These are phyloP conservation scores for Heliocidaris erythrogramma DNA, from an alignment of 35 echinoderm and acorn worm species.

Conservation along the genomic window DNA sequence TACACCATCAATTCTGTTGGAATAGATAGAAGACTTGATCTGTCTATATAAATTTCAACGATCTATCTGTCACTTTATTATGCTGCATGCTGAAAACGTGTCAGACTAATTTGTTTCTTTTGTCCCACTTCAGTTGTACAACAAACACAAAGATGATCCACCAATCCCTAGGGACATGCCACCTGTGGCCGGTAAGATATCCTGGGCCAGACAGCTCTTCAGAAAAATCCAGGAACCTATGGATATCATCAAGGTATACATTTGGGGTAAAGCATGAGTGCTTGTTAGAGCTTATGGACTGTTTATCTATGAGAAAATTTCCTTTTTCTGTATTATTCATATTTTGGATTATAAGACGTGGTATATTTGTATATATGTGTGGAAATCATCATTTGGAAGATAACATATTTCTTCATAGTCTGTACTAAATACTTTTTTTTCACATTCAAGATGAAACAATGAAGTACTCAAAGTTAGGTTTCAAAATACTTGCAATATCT, in stretches of 20 bases:
- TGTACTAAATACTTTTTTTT: no score
- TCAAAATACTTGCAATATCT: no score
- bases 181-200: conserved; percentile 97
- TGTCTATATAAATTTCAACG: neutral
- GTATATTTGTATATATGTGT: no score
- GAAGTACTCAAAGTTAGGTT: no score
- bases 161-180: conserved; percentile 94
- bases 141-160: conserved; percentile 90
- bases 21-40: neutral
- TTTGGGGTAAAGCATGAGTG: neutral
- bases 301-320: no score
- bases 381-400: no score
- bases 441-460: no score
- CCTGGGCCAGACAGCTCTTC: conserved; percentile 98
- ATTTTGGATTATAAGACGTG: no score
- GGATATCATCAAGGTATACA: conserved; percentile 86
- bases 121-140: conserved; percentile 76
- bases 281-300: neutral
- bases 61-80: neutral
- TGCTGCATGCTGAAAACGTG: neutral
- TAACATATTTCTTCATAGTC: no score
- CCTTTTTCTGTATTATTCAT: no score
- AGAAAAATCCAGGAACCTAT: conserved; percentile 94
- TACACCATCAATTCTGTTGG: neutral
- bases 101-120: neutral